A percentile compares a stretch with the other conserved stretches of the same genome.
Conservation (phyloP, 2,113 vertebrate genomes). For the Xiphias gladius region DNA sequence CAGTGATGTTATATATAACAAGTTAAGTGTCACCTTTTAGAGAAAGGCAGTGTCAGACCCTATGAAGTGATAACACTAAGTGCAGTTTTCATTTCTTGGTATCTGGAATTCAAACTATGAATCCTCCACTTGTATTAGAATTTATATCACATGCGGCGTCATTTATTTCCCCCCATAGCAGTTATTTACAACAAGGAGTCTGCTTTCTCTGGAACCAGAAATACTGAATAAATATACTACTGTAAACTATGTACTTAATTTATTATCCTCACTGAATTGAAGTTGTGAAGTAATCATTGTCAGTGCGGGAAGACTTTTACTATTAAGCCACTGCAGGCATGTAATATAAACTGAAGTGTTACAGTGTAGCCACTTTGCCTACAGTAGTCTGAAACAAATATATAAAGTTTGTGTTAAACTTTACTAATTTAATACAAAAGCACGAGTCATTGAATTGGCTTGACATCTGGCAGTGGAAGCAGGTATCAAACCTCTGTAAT, state of each 20-base stretch:
- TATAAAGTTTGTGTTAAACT: slow-evolving; percentile 6
- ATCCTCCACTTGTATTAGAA: background rate
- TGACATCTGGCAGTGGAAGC: background rate
- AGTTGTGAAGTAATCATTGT: background rate
- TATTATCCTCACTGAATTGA: background rate
- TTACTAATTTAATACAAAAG: background rate
- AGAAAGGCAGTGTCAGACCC: background rate
- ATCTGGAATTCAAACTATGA: slow-evolving; percentile 16
- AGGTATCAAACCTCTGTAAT: background rate
- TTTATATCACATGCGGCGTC: slow-evolving; percentile 16
- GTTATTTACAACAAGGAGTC: background rate
- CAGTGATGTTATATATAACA: background rate
- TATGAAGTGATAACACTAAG: background rate
- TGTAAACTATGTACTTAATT: background rate
- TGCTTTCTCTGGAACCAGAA: background rate
- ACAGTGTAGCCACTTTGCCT: background rate
- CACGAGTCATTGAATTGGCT: background rate
- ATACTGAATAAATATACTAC: background rate
- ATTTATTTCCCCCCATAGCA: background rate
- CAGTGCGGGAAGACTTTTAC: background rate
- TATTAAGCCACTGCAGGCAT: background rate
- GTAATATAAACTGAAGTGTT: background rate
- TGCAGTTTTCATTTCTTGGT: slow-evolving; percentile 1
- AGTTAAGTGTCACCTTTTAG: background rate
- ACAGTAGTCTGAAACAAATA: background rate